Evolutionary conservation across 2,888 invertebrate species (phyloP), one percentile per base, ranked within the genome.

Genomic region (Clunio marinus): DNA sequence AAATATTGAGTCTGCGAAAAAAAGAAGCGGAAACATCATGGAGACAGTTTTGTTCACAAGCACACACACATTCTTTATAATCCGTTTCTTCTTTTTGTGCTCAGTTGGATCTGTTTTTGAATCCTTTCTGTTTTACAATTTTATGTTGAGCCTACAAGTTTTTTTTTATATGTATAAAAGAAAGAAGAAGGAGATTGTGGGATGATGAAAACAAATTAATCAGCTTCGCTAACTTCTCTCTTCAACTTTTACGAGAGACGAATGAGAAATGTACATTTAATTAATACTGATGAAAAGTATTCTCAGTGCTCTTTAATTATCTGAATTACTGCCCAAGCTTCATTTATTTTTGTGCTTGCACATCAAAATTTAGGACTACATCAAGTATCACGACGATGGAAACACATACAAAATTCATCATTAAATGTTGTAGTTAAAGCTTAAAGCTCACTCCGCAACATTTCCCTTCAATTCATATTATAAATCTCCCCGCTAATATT

Each of bases 241-340:
- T 15, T 32, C 41, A 41, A 3, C 41, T n/a, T n/a, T n/a, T 15
- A 41, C 41, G 4, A n/a, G 2, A n/a, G n/a, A n/a, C 4, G 10
- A n/a, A 41, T 41, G 41, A 41, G 15, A 41, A 41, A 41, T 41
- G 41, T n/a, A n/a, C n/a, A n/a, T n/a, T 41, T 41, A 15, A 41
- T 41, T 41, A 41, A 41, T 41, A 15, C 41, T 41, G 10, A 2
- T 10, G 10, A 41, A 41, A 41, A 10, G 10, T 41, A 5, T 41
- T 10, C 41, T n/a, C 41, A n/a, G 10, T 41, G 41, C 41, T 41
- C 41, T 41, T 41, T 41, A 41, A 41, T 41, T 15, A 41, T 3
- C 41, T 41, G 10, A n/a, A 41, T 41, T 15, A 15, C 41, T 41
- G n/a, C 15, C n/a, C n/a, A n/a, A n/a, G n/a, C n/a, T n/a, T n/a